phyloP scores from a whole-genome alignment of 2,888 invertebrate species.

The Nineta flava region DNA sequence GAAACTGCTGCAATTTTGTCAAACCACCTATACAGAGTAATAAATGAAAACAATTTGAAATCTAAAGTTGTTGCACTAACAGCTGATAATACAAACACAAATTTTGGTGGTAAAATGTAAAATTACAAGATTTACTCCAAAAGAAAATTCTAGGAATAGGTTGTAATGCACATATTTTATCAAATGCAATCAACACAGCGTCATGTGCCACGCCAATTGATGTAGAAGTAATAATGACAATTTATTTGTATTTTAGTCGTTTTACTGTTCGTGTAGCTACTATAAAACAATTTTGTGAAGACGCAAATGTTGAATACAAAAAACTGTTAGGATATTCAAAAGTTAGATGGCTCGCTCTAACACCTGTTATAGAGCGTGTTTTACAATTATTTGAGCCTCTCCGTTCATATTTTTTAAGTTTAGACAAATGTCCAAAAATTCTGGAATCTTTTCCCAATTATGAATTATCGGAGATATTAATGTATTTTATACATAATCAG shows the following conservation, averaged over 20 bases:
- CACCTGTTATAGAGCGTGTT: slow-evolving; percentile 15
- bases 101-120: slow-evolving; percentile 14
- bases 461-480: slow-evolving; percentile 13
- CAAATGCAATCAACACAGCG: slow-evolving; percentile 11
- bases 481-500: slow-evolving; percentile 16
- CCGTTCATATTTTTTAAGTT: slow-evolving; percentile 16
- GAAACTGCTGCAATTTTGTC: too few species aligned
- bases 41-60: slow-evolving; percentile 12
- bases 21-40: too few species aligned
- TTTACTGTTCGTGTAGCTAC: slow-evolving; percentile 15
- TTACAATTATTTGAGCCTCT: slow-evolving; percentile 16
- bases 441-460: slow-evolving; percentile 16
- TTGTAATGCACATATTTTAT: slow-evolving; percentile 16
- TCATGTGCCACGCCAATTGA: slow-evolving; percentile 14
- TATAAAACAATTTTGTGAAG: slow-evolving; percentile 16
- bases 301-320: slow-evolving; percentile 14
- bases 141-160: slow-evolving; percentile 12
- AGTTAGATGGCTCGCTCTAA: slow-evolving; percentile 15
- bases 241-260: too few species aligned
- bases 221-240: slow-evolving; percentile 15
- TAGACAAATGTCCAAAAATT: slow-evolving; percentile 17
- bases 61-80: slow-evolving; percentile 12
- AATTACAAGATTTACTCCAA: slow-evolving; percentile 10
- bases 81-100: slow-evolving; percentile 15
- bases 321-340: slow-evolving; percentile 16